phyloP scores from a whole-genome alignment of 2,113 vertebrate genomes.

The Myiozetetes cayanensis region DNA sequence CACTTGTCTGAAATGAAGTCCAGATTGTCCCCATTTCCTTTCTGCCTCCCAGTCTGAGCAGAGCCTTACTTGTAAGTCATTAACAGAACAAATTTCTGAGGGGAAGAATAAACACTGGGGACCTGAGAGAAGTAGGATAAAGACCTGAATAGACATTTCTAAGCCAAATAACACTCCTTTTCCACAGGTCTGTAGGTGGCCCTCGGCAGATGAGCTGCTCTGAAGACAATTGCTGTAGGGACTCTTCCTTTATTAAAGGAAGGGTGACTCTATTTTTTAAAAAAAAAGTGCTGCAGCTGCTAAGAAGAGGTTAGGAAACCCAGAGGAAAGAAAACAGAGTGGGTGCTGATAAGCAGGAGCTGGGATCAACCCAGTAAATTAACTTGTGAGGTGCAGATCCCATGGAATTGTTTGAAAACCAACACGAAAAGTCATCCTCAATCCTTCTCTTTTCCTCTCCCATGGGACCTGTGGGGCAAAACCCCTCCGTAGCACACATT shows the following conservation, averaged over 20 bases:
- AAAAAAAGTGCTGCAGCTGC: no score
- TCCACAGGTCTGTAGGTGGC: neutral
- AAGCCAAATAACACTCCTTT: neutral
- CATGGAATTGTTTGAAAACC: neutral
- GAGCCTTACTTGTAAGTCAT: neutral
- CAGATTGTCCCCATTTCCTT: neutral
- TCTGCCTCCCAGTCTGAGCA: neutral
- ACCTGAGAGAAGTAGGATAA: neutral
- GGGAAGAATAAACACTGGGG: neutral
- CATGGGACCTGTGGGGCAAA: fast-evolving
- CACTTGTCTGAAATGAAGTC: neutral
- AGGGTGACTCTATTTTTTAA: neutral
- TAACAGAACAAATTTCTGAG: neutral
- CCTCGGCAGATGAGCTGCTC: neutral
- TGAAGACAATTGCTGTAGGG: neutral
- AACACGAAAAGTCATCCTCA: neutral
- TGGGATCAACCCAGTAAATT: neutral
- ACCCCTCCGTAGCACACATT: neutral
- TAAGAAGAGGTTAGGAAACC: neutral
- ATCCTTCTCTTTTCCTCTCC: neutral
- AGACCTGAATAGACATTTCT: neutral
- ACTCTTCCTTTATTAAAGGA: neutral
- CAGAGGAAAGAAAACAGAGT: neutral
- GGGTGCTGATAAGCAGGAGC: neutral
- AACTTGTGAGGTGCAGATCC: neutral